A percentile compares a stretch with the other conserved stretches of the same genome.
Evolutionary conservation across 2,888 invertebrate species (phyloP).

Genomic region (Eupithecia exiguata): DNA sequence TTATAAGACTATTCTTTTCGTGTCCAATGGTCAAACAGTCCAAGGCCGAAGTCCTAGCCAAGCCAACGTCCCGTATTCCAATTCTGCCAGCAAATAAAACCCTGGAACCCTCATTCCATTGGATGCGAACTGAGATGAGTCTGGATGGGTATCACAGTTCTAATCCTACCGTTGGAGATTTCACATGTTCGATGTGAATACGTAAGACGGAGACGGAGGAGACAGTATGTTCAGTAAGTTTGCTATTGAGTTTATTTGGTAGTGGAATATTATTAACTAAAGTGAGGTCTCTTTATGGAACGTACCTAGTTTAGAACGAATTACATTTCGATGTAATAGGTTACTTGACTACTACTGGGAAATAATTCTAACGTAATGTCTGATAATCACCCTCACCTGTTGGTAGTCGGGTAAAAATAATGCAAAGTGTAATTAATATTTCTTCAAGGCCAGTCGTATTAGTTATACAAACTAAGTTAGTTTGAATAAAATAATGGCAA

Average conservation of each 20-base stretch:
- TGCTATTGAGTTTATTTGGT: neutral
- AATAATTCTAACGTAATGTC: too few species aligned
- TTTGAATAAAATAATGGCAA: too few species aligned
- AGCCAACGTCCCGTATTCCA: slow-evolving; percentile 60
- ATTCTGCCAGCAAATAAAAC: slow-evolving; percentile 66
- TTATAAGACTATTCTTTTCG: neutral
- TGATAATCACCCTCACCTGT: too few species aligned
- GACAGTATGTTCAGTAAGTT: slow-evolving; percentile 10
- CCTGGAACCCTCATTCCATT: slow-evolving; percentile 48
- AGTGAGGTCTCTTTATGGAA: neutral
- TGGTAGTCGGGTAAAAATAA: too few species aligned
- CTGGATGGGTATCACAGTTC: slow-evolving; percentile 48
- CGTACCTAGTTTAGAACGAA: neutral
- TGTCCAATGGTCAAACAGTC: slow-evolving; percentile 13
- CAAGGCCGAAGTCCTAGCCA: slow-evolving; percentile 21
- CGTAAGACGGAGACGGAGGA: slow-evolving; percentile 18
- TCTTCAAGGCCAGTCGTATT: too few species aligned
- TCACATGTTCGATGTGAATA: slow-evolving; percentile 19
- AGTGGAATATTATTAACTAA: neutral
- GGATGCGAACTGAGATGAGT: slow-evolving; percentile 56
- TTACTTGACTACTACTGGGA: too few species aligned
- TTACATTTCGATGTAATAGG: too few species aligned
- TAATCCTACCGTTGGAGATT: slow-evolving; percentile 43
- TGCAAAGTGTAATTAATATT: too few species aligned
- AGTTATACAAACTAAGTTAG: too few species aligned